Evolutionary conservation across 2,113 vertebrate genomes (phyloP).

Genomic region (Agelaius phoeniceus): DNA sequence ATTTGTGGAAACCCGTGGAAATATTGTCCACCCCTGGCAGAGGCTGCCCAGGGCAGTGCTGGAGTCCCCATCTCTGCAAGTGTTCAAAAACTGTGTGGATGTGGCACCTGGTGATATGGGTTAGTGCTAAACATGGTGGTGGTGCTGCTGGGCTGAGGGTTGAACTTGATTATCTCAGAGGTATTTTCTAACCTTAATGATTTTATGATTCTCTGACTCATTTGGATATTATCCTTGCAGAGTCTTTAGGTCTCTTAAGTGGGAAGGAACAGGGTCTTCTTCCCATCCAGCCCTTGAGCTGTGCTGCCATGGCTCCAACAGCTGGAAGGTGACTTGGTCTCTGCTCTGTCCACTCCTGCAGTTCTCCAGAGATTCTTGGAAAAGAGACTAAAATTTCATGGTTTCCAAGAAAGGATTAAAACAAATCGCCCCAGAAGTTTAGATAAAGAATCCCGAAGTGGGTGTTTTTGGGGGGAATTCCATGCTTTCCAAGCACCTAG

Average conservation of each 20-base stretch:
- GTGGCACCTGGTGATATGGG: not conserved
- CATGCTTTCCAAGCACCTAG: not conserved
- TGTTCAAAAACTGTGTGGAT: not conserved
- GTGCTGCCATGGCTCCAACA: fast-evolving
- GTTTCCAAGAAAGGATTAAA: not conserved
- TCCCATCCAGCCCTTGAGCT: not conserved
- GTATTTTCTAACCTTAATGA: not conserved
- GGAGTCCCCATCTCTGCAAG: not conserved
- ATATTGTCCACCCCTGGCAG: not conserved
- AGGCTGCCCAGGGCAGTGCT: not conserved
- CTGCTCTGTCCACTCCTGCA: not conserved
- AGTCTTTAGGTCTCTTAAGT: not conserved
- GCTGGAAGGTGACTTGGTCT: not conserved
- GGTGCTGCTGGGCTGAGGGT: not conserved
- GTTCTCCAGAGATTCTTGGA: not conserved
- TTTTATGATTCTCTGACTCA: not conserved
- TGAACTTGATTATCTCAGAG: not conserved
- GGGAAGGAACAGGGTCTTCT: not conserved
- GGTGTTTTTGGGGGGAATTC: not conserved
- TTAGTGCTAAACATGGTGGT: not conserved
- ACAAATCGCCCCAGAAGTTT: not conserved
- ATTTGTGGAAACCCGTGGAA: too few relatives aligned
- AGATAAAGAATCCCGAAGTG: not conserved
- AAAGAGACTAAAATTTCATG: not conserved
- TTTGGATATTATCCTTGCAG: not conserved